Conservation (phyloP, 2,888 invertebrate species). For the Oxytorus armatus region DNA sequence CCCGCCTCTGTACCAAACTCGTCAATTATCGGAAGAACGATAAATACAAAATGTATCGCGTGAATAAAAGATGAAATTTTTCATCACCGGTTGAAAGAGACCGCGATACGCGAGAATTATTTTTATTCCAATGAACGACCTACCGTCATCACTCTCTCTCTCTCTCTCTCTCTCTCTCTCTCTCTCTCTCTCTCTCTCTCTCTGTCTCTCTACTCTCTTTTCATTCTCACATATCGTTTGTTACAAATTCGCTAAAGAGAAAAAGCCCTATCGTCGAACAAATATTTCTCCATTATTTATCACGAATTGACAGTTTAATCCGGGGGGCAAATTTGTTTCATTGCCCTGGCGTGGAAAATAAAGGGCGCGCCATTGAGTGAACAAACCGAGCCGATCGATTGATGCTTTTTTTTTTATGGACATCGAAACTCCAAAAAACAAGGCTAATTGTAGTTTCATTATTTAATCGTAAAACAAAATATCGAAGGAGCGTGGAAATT, state of each 20-base stretch:
- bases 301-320: no score
- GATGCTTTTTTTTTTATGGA: no score
- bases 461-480: no score
- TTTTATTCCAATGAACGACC: constrained; percentile 7
- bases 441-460: no score
- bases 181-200: background rate
- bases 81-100: background rate
- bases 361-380: no score
- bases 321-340: no score
- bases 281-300: background rate
- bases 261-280: background rate
- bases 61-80: constrained; percentile 36
- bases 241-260: background rate
- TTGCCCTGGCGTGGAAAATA: no score
- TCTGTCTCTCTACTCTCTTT: background rate
- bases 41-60: constrained; percentile 30
- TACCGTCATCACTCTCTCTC: background rate
- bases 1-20: background rate
- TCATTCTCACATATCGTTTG: background rate
- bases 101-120: constrained; percentile 5
- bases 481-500: no score
- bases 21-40: constrained; percentile 41
- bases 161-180: background rate
- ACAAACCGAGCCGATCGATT: no score
- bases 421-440: no score